Evolutionary conservation across 2,797 vertebrate genomes (phyloP), one percentile per base, ranked within the genome.

Genomic region (Hoplostethus mediterraneus): DNA sequence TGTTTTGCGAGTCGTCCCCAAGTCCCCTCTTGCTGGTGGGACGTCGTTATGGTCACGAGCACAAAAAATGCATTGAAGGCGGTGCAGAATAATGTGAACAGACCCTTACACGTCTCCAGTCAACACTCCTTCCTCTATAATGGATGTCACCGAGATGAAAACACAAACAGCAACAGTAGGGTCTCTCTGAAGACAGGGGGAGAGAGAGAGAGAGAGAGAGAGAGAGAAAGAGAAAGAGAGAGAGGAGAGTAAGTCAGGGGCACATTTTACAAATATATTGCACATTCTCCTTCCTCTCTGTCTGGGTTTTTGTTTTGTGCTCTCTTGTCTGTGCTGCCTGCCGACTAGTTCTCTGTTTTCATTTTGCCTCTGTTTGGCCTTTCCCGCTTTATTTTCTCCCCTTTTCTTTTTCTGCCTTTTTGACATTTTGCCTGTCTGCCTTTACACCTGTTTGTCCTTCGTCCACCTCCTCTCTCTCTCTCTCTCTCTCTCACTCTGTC

Each of bases 401-500:
- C 13, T 2, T 2, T 14, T 74, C 62, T 21, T 71, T 61, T 49
- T 9, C 31, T 8, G 56, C 45, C 45, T 60, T 83, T 86, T 42
- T 83, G 80, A 80, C 72, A 86, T 89, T 85, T 83, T 49, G 30
- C 51, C 60, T 69, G 71, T 80, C 79, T 73, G 67, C 45, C 77
- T 81, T 54, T 65, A 56, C 73, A 56, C 53, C 12, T 1, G 12
- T 6, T 63, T 6, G 13, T 47, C 5, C 11, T 11, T 6, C 49
- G 55, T 56, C 65, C 54, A 61, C 77, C 63, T 73, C 51, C 63
- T 25, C 47, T 47, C 38, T 44, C 63, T 64, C 61, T 55, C 53
- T 45, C 59, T 66, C 48, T 40, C 60, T 30, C 9, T 31, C 33
- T 44, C 57, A 13, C 52, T 11, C 62, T 49, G 42, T 36, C 58